Evolutionary conservation across 2,113 vertebrate genomes (phyloP), one percentile per base, ranked within the genome.

Genomic region (Acanthochromis polyacanthus): DNA sequence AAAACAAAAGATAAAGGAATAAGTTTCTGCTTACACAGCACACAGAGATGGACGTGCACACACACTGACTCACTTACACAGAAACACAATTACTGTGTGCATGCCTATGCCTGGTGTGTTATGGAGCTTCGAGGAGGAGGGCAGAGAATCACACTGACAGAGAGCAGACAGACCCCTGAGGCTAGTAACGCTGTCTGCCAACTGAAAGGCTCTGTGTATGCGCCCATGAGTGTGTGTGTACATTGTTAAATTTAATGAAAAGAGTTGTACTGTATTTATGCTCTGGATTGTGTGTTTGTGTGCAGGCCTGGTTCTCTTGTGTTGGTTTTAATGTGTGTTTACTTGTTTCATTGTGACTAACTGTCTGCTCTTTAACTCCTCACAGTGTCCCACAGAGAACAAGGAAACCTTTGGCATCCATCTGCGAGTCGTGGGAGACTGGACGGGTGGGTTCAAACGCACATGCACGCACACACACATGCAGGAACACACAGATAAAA

Each of bases 401-500:
- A 97, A 95, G 92, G 93, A 95, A 91, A 97, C 95, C 58, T 99
- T 99, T 95, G 97, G 96, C 43, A 93, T 99, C 83, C 98, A 99
- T 90, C 91, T 99, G 80, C 95, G 99, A 90, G 94, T 98, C 62
- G 95, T 99, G 76, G 98, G 98, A 95, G 98, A 99, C 92, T 99
- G 98, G 98, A 99, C 98, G 92, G 96, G 98, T 99, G 95, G 88
- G 96, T 95, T 32, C 50, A 32, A 43, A 57, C 65, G 61, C 46
- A 78, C 32, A 52, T 58, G 59, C 30, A 32, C n/a, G 23, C 48
- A 50, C 15, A 73, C 46, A 20, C 55, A 68, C 25, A 68, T 56
- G 62, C 67, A 46, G 15, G 69, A 20, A 62, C 23, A 50, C 15
- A 73, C 46, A 19, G 53, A 7, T 38, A 45, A 25, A 25, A 25